A percentile compares a stretch with the other conserved stretches of the same genome.
Conservation (phyloP, 2,113 vertebrate species). For the Gambusia holbrooki region DNA sequence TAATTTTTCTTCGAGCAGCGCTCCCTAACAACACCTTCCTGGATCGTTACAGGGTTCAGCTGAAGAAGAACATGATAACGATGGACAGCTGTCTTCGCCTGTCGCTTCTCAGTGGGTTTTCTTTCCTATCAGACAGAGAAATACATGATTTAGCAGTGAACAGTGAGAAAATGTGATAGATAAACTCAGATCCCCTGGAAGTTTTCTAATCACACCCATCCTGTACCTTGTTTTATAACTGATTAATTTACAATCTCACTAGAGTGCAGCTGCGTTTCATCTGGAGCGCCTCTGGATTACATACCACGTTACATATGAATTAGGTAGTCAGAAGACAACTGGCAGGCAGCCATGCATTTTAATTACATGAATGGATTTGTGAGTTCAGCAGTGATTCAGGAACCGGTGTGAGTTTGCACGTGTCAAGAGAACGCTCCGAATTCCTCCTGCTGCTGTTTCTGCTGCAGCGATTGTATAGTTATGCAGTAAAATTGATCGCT, state of each 20-base stretch:
- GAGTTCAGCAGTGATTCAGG: conserved; percentile 8
- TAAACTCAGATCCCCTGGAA: conserved; percentile 4
- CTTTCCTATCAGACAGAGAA: not conserved
- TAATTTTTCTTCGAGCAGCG: conserved; percentile 23
- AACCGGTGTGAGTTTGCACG: conserved; percentile 15
- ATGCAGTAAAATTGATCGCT: conserved; percentile 30
- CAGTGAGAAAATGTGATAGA: not conserved
- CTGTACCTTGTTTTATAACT: not conserved
- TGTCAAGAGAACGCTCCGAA: conserved; percentile 7
- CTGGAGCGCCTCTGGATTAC: conserved; percentile 24
- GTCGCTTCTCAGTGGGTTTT: conserved; percentile 16
- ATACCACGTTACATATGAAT: conserved; percentile 26
- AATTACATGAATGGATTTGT: conserved; percentile 24
- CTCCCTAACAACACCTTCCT: conserved; percentile 29
- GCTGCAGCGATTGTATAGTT: conserved; percentile 56
- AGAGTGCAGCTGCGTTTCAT: conserved; percentile 23
- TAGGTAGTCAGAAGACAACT: conserved; percentile 27
- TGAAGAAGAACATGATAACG: conserved; percentile 13
- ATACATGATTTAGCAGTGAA: conserved; percentile 2
- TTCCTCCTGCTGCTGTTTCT: conserved; percentile 27
- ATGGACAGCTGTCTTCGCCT: conserved; percentile 19
- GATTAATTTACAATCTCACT: conserved; percentile 33
- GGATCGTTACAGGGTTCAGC: conserved; percentile 46
- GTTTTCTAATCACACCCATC: not conserved
- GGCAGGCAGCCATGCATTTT: conserved; percentile 28